Conservation (phyloP, 2,113 vertebrate species). For the Poecile atricapillus region DNA sequence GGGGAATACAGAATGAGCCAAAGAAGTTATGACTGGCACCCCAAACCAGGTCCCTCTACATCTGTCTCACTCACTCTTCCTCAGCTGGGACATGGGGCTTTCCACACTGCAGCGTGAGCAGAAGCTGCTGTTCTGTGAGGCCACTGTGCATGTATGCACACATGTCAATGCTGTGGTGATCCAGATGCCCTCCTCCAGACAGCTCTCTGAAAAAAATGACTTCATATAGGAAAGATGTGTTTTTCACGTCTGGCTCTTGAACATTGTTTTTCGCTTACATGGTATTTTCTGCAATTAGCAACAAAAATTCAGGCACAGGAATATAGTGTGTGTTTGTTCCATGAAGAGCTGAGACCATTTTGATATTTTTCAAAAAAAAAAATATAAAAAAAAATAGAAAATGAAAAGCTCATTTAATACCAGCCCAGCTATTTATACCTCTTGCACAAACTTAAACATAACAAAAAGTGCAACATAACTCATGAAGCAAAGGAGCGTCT, state of each 20-base stretch:
- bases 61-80: background rate
- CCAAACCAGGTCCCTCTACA: background rate
- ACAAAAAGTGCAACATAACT: slow-evolving; percentile 67
- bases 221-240: slow-evolving; percentile 50
- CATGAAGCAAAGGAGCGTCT: slow-evolving; percentile 54
- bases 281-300: slow-evolving; percentile 30
- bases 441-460: slow-evolving; percentile 68
- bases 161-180: background rate
- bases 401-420: slow-evolving; percentile 64
- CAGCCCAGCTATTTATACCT: slow-evolving; percentile 54
- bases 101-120: fast-evolving
- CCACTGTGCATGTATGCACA: background rate
- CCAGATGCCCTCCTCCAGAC: slow-evolving; percentile 12
- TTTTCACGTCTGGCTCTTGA: slow-evolving; percentile 26
- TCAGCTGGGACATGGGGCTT: background rate
- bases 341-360: slow-evolving; percentile 19
- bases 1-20: background rate
- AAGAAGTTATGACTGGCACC: background rate
- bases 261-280: slow-evolving; percentile 19
- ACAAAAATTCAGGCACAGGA: slow-evolving; percentile 29
- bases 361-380: slow-evolving; percentile 21
- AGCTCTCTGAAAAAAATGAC: slow-evolving; percentile 16
- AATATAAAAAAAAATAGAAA: background rate
- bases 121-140: background rate
- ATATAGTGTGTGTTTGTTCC: slow-evolving; percentile 48